Evolutionary conservation across 2,113 vertebrate genomes (phyloP).

Genomic region (Zosterops borbonicus): DNA sequence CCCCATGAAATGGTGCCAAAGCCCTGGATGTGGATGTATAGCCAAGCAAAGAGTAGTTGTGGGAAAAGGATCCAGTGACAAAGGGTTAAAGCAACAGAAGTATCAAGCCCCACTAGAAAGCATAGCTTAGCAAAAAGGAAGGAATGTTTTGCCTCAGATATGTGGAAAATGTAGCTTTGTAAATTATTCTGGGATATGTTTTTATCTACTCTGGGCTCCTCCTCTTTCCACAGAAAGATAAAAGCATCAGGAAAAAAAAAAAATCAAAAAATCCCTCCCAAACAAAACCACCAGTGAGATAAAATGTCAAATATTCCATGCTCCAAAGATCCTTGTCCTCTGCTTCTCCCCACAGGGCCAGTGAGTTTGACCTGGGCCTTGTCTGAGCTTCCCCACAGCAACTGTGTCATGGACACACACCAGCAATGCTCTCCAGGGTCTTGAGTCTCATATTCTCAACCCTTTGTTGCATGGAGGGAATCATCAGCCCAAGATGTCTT

Average conservation of each 20-base stretch:
- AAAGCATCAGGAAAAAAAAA: not conserved
- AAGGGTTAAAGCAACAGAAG: not conserved
- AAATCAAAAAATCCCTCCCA: too few species aligned
- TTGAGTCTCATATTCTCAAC: not conserved
- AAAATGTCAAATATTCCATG: not conserved
- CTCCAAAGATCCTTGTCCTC: not conserved
- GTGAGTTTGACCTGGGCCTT: not conserved
- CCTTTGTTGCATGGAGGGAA: not conserved
- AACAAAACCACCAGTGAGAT: not conserved
- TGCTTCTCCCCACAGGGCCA: not conserved
- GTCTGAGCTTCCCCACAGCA: not conserved
- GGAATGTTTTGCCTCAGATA: not conserved
- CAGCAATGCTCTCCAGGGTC: not conserved
- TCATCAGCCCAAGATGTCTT: not conserved
- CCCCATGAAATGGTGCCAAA: not conserved
- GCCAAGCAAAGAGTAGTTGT: not conserved
- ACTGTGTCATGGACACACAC: not conserved
- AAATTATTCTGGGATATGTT: not conserved
- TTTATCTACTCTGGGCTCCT: not conserved
- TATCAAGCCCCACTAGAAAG: not conserved
- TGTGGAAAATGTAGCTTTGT: conserved; percentile 34
- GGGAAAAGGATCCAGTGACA: not conserved
- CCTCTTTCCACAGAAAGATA: conserved; percentile 36
- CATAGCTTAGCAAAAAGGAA: not conserved
- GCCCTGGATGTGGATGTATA: not conserved